Evolutionary conservation across 2,888 invertebrate species (phyloP), one percentile per base, ranked within the genome.

Genomic region (Synergus japonicus): DNA sequence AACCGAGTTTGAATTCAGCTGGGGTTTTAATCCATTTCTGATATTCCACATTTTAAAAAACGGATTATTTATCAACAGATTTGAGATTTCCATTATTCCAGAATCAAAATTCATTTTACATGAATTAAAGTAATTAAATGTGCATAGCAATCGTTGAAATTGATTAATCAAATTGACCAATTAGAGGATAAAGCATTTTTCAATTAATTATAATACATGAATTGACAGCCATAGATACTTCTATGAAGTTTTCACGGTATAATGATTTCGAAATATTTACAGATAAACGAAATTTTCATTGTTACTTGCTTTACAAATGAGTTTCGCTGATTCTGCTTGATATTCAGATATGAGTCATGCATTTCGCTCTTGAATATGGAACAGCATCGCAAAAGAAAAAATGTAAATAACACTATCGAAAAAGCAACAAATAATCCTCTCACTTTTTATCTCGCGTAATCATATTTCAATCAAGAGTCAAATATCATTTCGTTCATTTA

Each of bases 311-410:
- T n/a, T 8, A 7, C 22, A 44, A 43, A 67, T 67, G 12, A 67
- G 43, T 46, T 7, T 49, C n/a, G 37, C 12, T 22, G n/a, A 22
- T 37, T 73, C 15, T 37, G 8, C 13, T n/a, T 49, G 37, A 54
- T 73, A 46, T 73, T 46, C 29, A 15, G n/a, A 54, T 13, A 46
- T 15, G 4, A 8, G 13, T 44, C n/a, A 69, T 54, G 29, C 37
- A 73, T 73, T 73, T 49, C 49, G n/a, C n/a, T 41, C 4, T 65
- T 73, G 54, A 37, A 49, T 37, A 73, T 37, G 10, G n/a, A 73
- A 73, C 9, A 73, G 13, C 22, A 37, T 54, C 49, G n/a, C n/a
- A n/a, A 73, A 37, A 73, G 7, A 69, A 15, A 46, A 46, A 46
- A 69, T 8, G 8, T 22, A 49, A 69, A 49, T 22, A 12, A 46